phyloP scores from a whole-genome alignment of 2,797 vertebrate genomes.

The Sebastes cheni region DNA sequence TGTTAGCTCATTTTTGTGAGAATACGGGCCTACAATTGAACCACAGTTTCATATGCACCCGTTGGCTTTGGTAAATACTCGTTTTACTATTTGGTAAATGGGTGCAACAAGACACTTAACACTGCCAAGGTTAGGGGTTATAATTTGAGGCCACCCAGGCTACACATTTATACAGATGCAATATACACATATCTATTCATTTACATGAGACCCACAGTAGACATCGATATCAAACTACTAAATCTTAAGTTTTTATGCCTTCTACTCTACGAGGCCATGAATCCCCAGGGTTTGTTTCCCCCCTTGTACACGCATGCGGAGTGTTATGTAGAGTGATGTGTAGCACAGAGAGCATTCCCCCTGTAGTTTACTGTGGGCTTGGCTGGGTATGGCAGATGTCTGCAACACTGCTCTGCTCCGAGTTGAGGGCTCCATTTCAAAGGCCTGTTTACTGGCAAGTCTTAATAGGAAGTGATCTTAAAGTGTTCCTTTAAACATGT shows the following conservation, averaged over 20 bases:
- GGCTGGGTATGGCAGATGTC: conserved; percentile 83
- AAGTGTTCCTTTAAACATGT: conserved; percentile 80
- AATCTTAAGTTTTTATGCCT: conserved; percentile 42
- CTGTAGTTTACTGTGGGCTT: conserved; percentile 78
- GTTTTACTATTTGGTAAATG: conserved; percentile 12
- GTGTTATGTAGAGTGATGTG: conserved; percentile 58
- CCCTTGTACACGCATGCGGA: conserved; percentile 42
- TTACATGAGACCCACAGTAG: conserved; percentile 12
- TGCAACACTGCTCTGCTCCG: conserved; percentile 73
- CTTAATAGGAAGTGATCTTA: conserved; percentile 84
- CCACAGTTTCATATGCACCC: background rate
- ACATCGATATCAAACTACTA: conserved; percentile 28
- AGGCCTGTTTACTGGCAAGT: conserved; percentile 79
- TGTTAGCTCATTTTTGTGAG: background rate
- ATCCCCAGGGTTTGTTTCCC: conserved; percentile 59
- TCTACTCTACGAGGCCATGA: conserved; percentile 29
- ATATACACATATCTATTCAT: conserved; percentile 13
- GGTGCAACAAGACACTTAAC: background rate
- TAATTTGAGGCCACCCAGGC: background rate
- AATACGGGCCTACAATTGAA: background rate
- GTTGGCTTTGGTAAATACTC: background rate
- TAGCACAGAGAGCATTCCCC: conserved; percentile 58
- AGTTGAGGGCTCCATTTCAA: conserved; percentile 82
- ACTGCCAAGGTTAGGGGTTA: background rate
- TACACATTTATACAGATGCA: conserved; percentile 25